phyloP scores from a whole-genome alignment of 2,113 vertebrate species.

The Porphyrio hochstetteri region DNA sequence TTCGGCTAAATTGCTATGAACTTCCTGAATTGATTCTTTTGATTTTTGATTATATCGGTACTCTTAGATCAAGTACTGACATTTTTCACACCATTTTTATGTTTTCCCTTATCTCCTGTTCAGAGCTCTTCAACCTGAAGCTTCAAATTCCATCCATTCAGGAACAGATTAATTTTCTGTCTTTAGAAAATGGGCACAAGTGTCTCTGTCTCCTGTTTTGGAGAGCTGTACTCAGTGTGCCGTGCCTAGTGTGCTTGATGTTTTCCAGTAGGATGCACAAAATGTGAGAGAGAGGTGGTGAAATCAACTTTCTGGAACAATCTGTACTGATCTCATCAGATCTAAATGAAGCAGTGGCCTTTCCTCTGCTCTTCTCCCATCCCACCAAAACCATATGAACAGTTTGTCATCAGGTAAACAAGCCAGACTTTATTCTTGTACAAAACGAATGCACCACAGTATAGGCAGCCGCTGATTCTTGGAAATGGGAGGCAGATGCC shows the following conservation, averaged over 20 bases:
- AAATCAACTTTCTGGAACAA: background rate
- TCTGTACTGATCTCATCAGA: background rate
- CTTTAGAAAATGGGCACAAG: background rate
- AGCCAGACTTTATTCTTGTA: background rate
- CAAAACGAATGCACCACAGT: background rate
- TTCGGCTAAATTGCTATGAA: background rate
- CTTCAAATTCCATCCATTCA: background rate
- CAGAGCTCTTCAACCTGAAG: background rate
- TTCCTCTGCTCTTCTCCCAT: background rate
- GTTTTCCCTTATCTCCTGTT: background rate
- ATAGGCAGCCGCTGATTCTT: background rate
- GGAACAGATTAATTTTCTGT: background rate
- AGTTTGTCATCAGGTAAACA: background rate
- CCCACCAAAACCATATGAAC: background rate
- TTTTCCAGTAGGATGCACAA: background rate
- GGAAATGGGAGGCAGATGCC: background rate
- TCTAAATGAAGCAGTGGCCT: background rate
- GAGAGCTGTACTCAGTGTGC: background rate
- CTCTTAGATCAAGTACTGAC: slow-evolving; percentile 2
- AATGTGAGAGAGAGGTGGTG: background rate
- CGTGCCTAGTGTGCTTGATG: background rate
- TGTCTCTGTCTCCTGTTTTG: background rate
- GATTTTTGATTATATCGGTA: background rate
- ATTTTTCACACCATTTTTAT: slow-evolving; percentile 5
- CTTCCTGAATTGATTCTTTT: background rate